phyloP scores from a whole-genome alignment of 2,797 vertebrate species.

The Protonibea diacanthus region DNA sequence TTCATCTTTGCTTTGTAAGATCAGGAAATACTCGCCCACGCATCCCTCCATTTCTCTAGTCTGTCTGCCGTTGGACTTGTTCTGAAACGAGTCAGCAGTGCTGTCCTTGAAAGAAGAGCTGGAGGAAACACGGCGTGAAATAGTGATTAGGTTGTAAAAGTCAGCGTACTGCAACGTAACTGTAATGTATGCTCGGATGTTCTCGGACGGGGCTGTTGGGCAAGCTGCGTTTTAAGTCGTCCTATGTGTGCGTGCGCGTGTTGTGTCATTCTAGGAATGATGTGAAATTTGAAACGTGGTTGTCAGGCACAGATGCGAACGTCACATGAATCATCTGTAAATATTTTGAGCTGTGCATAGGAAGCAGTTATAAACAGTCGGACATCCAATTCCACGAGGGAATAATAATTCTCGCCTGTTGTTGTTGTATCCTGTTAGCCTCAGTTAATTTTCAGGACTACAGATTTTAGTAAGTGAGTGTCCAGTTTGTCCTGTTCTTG shows the following conservation, averaged over 20 bases:
- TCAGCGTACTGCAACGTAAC: slow-evolving; percentile 5
- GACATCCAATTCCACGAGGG: background rate
- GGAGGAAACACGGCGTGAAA: slow-evolving; percentile 17
- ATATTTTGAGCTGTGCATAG: background rate
- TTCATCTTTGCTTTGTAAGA: background rate
- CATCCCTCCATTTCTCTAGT: background rate
- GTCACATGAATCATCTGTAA: slow-evolving; percentile 10
- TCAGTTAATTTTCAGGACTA: background rate
- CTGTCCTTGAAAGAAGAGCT: slow-evolving; percentile 24
- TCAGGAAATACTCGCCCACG: background rate
- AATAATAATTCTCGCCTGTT: background rate
- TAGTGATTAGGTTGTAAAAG: slow-evolving; percentile 39
- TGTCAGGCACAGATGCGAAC: slow-evolving; percentile 22
- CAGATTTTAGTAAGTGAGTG: background rate
- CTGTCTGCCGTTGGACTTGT: background rate
- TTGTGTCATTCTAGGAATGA: background rate
- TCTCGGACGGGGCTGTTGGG: background rate
- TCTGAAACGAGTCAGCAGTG: slow-evolving; percentile 26
- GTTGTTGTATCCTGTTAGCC: background rate
- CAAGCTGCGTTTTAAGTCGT: background rate
- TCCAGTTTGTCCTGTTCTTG: background rate
- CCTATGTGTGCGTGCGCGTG: background rate
- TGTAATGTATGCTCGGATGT: slow-evolving; percentile 8
- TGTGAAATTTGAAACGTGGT: slow-evolving; percentile 41
- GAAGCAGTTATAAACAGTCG: background rate